phyloP scores from a whole-genome alignment of 2,113 vertebrate species.

The Ailuropoda melanoleuca region DNA sequence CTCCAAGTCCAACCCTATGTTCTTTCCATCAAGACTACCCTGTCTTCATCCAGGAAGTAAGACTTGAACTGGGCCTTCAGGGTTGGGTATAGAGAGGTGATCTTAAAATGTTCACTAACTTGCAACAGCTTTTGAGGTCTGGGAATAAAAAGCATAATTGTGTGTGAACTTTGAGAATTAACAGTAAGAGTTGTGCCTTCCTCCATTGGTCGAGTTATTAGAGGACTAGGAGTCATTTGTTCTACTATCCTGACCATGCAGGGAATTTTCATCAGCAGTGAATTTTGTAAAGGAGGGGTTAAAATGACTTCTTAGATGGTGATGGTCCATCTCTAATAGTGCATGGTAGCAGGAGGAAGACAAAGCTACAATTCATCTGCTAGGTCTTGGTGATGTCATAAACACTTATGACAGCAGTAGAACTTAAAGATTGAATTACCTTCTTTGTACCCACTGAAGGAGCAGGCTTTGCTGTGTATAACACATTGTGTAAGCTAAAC shows the following conservation, averaged over 20 bases:
- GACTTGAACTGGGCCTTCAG: neutral
- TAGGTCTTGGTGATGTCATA: slow-evolving; percentile 74
- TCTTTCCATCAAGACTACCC: neutral
- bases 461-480: neutral
- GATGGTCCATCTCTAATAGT: slow-evolving; percentile 24
- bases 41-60: neutral
- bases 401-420: slow-evolving; percentile 75
- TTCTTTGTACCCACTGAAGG: slow-evolving; percentile 80
- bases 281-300: slow-evolving; percentile 68
- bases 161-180: slow-evolving; percentile 50
- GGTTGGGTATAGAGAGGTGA: slow-evolving; percentile 41
- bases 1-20: neutral
- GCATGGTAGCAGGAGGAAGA: slow-evolving; percentile 60
- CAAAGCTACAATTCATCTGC: slow-evolving; percentile 80
- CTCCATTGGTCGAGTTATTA: slow-evolving; percentile 4
- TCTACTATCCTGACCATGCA: slow-evolving; percentile 63
- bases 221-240: slow-evolving; percentile 63
- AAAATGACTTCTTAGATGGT: slow-evolving; percentile 58
- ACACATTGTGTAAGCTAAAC: slow-evolving; percentile 67
- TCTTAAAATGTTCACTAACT: slow-evolving; percentile 55
- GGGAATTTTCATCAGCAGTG: slow-evolving; percentile 10
- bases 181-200: slow-evolving; percentile 45
- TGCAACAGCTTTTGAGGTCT: slow-evolving; percentile 41
- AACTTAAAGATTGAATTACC: slow-evolving; percentile 77
- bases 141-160: slow-evolving; percentile 67